Evolutionary conservation across 1,140 invertebrate species (phyloP).

Genomic region (Listronotus oregonensis): DNA sequence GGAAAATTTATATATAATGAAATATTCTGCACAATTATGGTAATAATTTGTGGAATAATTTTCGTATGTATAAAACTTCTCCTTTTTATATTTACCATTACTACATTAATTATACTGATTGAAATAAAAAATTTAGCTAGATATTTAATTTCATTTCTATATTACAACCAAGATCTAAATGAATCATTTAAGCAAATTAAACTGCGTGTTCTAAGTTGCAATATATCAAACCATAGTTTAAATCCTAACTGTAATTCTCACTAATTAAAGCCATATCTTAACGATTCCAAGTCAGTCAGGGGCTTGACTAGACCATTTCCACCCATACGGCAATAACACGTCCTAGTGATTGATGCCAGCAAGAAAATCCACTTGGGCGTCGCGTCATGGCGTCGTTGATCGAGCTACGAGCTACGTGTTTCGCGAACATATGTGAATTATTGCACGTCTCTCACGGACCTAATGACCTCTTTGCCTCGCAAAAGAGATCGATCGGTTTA

Average conservation of each 20-base stretch:
- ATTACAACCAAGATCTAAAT: not conserved
- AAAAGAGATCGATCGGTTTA: slow-evolving; percentile 33
- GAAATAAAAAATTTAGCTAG: too few species aligned
- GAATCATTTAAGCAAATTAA: not conserved
- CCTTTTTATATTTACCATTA: too few species aligned
- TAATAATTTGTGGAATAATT: too few species aligned
- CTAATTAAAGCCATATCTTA: not conserved
- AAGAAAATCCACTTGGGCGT: slow-evolving; percentile 38
- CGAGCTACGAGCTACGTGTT: slow-evolving; percentile 36
- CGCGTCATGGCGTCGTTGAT: slow-evolving; percentile 16
- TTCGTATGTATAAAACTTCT: too few species aligned
- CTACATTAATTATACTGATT: too few species aligned
- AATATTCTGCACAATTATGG: too few species aligned
- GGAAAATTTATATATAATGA: too few species aligned
- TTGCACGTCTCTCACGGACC: slow-evolving; percentile 32
- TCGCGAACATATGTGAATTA: slow-evolving; percentile 38
- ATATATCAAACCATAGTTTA: too few species aligned
- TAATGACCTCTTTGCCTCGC: slow-evolving; percentile 28
- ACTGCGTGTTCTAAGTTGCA: too few species aligned
- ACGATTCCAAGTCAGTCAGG: slow-evolving; percentile 1
- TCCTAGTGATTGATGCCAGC: slow-evolving; percentile 39
- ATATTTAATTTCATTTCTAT: too few species aligned
- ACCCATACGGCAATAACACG: slow-evolving; percentile 26
- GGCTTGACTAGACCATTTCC: slow-evolving; percentile 8
- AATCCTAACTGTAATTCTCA: too few species aligned